Base-by-base conservation (phyloP, 2,797 vertebrate genomes). In the Hyperoplus lanceolatus region DNA sequence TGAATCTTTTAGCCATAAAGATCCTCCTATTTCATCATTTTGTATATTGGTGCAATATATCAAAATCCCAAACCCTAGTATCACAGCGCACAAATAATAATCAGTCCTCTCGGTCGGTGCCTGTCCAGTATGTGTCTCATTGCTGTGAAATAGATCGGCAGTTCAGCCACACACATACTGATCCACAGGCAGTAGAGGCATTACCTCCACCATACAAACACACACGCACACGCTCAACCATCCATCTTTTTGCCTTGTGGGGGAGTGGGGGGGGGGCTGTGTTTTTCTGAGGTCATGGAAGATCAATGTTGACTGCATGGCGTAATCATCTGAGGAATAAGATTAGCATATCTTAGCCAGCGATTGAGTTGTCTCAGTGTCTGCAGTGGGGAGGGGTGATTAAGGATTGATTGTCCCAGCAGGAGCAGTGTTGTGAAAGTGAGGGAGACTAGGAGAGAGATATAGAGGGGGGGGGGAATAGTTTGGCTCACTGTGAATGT, bases 281-380 rank as follows among this genome's bases (percentile, higher is more conserved):
- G 88, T 92, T 94, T 94, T 93, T 90, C 87, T 61, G 86, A 93
- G 95, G 94, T 95, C 91, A 93, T 76, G 78, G 91, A 93, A 94
- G 94, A 95, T 95, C 94, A 94, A 94, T 95, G 93, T 93, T 92
- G 93, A 93, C 93, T 89, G 89, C 81, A 77, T 87, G 83, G 92
- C 84, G 87, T 90, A 95, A 94, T 95, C 93, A 95, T 94, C 84
- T 85, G 73, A 84, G 89, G 93, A 95, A 96, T 94, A 92, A 90
- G 87, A 95, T 96, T 95, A 94, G 92, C 95, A 96, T 95, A 95
- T 94, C 48, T 94, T 94, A 94, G 90, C 76, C 29, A 72, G 77
- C 85, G 60, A 95, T 94, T 94, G 93, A 95, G 93, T 93, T 90
- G 91, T 94, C 90, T 91, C 73, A 72, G 87, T 89, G 90, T 84